Evolutionary conservation across 1,140 invertebrate genomes (phyloP), one percentile per base, ranked within the genome.

Genomic region (Bombyx mori): DNA sequence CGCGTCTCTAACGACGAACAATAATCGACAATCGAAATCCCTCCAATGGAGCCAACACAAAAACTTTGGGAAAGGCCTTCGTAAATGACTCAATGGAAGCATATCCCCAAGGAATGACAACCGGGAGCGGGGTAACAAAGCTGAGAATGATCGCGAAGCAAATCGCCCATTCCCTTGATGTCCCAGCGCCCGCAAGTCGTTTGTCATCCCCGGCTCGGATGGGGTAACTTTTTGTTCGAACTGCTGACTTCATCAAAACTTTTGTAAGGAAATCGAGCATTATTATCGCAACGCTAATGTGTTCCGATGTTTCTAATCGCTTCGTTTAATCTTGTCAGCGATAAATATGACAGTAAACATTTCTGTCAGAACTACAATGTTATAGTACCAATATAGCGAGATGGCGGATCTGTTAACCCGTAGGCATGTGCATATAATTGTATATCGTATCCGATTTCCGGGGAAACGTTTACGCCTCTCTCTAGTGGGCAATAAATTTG

Each of bases 161-260:
- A 81, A 82, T 81, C 79, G 78, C 62, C 75, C 72, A 72, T 85
- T 75, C 68, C 71, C 63, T 64, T 75, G 73, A 76, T 79, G 73
- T 75, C 66, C 54, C 71, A 45, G 54, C 59, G 60, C 60, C 60
- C 58, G 62, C 62, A 50, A 66, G 63, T 78, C 78, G 77, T 86
- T 83, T 83, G 79, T 86, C 80, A 86, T 86, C 68, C 63, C 45
- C 6, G 67, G 70, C 69, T 75, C 66, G 63, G 73, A 82, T 81
- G 68, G 75, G 76, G 77, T 77, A 77, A 81, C 76, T 82, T 86
- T 86, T 86, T 83, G 68, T 71, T 71, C 79, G 69, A 67, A 63
- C 67, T 71, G 73, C 77, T 83, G 75, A 83, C 71, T 82, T 70
- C 69, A 75, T 72, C 71, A 61, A 56, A 73, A 77, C 65, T 80